phyloP scores from a whole-genome alignment of 2,888 invertebrate species.

The Nemapogon koenigi region DNA sequence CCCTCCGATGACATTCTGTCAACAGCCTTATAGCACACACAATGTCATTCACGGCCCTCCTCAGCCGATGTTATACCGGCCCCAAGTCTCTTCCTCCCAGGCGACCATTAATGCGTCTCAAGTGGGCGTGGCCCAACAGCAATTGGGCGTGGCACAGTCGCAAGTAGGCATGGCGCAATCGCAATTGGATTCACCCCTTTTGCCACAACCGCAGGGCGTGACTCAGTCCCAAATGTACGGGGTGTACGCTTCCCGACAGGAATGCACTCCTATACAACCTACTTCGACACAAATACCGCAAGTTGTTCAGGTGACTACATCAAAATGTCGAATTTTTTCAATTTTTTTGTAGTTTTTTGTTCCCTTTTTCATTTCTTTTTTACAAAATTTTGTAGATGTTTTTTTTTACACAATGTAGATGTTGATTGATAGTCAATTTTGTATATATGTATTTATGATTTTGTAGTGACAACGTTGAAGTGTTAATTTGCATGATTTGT shows the following conservation, averaged over 20 bases:
- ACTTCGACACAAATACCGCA: constrained; percentile 20
- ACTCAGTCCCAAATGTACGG: constrained; percentile 27
- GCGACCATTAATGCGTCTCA: constrained; percentile 21
- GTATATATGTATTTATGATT: too few relatives aligned
- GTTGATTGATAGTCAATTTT: too few relatives aligned
- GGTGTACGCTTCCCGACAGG: constrained; percentile 33
- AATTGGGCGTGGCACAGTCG: constrained; percentile 21
- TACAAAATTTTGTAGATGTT: too few relatives aligned
- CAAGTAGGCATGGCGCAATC: constrained; percentile 27
- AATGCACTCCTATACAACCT: constrained; percentile 27
- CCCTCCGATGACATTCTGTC: constrained; percentile 26
- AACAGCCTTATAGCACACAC: constrained; percentile 25
- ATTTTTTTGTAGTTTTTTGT: constrained; percentile 11
- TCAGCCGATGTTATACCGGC: constrained; percentile 37
- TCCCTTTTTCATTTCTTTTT: too few relatives aligned
- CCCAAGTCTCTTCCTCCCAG: constrained; percentile 26
- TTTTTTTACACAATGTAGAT: too few relatives aligned
- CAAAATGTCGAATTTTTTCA: constrained; percentile 2
- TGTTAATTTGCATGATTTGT: too few relatives aligned
- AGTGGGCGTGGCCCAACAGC: constrained; percentile 25
- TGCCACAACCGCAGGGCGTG: constrained; percentile 25
- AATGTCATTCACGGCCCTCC: constrained; percentile 27
- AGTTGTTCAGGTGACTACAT: constrained; percentile 16
- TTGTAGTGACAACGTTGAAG: too few relatives aligned
- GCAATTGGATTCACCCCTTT: constrained; percentile 22